Evolutionary conservation across 2,888 invertebrate species (phyloP), one percentile per base, ranked within the genome.

Genomic region (Andrena dorsata): DNA sequence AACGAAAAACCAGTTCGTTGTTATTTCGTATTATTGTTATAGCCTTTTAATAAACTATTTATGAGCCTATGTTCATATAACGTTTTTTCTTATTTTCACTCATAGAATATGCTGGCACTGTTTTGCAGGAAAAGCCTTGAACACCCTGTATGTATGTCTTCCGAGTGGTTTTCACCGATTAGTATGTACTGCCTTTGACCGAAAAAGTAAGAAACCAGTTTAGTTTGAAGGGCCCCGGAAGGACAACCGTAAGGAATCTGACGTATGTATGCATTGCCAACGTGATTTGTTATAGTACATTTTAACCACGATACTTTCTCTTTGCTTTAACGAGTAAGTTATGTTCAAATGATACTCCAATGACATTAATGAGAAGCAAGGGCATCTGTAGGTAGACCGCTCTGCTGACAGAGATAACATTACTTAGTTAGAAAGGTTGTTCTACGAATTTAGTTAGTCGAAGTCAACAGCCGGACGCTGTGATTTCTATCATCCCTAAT

Each of bases 211-310:
- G 35, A 35, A 35, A 77, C 61, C 60, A 30, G n/a, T 41, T 47
- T 41, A 28, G 13, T 16, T 32, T 51, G 66, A 73, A 76, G 64
- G 65, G 68, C 10, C 63, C 75, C 41, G 56, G 77, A 56, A 71
- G 77, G 84, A 76, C 78, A 76, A 68, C 49, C 65, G 75, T 80
- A 70, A 35, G 84, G 88, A 88, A 87, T 87, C 78, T 65, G 79
- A 75, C 79, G 10, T 35, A 35, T 10, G 71, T 66, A 75, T 73
- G 79, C 74, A 61, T 69, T 41, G 51, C 47, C 20, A 60, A 65
- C 58, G n/a, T 41, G 26, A 65, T 58, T 51, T 8, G 23, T 20
- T 58, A 26, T 30, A 32, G 41, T 63, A 51, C 56, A 49, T 65
- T 80, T 76, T 60, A 35, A 30, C 30, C 56, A n/a, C 28, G 56